Base-by-base conservation (phyloP, 1,140 invertebrate genomes). In the Drosophila ohnishii region DNA sequence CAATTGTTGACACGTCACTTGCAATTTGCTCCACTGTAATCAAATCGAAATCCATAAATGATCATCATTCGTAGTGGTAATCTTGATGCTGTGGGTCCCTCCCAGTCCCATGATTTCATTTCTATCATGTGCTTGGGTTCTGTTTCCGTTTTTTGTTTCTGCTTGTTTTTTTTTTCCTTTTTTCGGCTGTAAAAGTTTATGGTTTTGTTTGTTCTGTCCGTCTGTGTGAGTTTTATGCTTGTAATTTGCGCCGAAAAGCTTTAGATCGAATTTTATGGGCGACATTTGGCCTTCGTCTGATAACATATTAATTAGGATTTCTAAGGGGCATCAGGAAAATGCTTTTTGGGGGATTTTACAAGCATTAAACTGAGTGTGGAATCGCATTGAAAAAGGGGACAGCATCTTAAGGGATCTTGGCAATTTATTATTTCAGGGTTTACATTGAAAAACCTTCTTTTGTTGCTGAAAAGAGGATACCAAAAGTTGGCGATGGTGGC, bases 1-100 rank as follows among this genome's bases (percentile, higher is more conserved):
- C 75, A 90, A 80, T 90, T 91, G 90, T 75, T 92, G 90, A 75
- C 90, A 90, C 80, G 90, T 91, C 74, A 90, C 72, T 88, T 90
- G 83, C 70, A 92, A 86, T 81, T 92, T 91, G 63, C 89, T 91
- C 91, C 91, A 92, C 91, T 91, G 75, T 89, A 87, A 87, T 87
- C 74, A 88, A 87, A 88, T 74, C 51, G 59, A 86, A 62, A 87
- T 88, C 78, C 75, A 87, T 87, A 86, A 77, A 70, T 77, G 74
- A 75, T 56, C 51, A 59, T 76, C 55, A 75, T 51, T 57, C 50
- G 51, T 59, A 66, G 61, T 65, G 25, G 57, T 69, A 62, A 77
- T 77, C 75, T 70, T 22, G 69, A 71, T 59, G 4, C 8, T 53
- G 13, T 13, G 3, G n/a, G 1, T 6, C 10, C 1, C 10, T 37